These are phyloP conservation scores for Benthochromis sp. DNA, from an alignment of 2,113 vertebrate genomes.

Conservation along the genomic window DNA sequence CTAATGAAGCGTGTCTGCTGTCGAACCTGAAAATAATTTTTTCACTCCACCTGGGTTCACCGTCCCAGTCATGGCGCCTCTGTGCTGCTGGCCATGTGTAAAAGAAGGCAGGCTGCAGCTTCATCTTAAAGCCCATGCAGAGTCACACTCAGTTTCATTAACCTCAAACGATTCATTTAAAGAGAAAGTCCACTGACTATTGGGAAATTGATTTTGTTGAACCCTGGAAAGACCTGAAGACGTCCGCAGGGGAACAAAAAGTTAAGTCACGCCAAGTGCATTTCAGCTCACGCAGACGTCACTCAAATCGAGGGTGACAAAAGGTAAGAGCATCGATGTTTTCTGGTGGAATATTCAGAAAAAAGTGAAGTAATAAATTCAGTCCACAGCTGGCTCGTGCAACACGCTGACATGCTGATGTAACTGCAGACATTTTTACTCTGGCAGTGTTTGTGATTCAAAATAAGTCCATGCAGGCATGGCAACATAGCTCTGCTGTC, in stretches of 20 bases:
- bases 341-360: neutral
- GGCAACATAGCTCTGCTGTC: neutral
- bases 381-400: neutral
- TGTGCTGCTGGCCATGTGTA: neutral
- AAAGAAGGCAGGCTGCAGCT: neutral
- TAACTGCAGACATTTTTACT: slow-evolving; percentile 5
- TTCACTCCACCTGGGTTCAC: neutral
- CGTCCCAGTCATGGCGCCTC: accelerated
- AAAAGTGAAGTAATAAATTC: neutral
- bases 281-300: neutral
- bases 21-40: neutral
- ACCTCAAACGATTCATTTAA: neutral
- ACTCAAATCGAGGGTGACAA: accelerated
- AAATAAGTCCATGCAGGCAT: neutral
- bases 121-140: neutral
- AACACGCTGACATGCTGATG: neutral
- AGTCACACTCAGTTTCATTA: neutral
- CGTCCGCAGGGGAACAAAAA: accelerated
- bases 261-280: accelerated
- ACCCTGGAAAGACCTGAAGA: neutral
- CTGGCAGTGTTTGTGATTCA: neutral
- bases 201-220: neutral
- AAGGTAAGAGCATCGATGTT: neutral
- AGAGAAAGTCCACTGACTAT: neutral
- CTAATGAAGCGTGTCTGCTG: neutral